phyloP scores from a whole-genome alignment of 2,888 invertebrate species.

The Plusia festucae region DNA sequence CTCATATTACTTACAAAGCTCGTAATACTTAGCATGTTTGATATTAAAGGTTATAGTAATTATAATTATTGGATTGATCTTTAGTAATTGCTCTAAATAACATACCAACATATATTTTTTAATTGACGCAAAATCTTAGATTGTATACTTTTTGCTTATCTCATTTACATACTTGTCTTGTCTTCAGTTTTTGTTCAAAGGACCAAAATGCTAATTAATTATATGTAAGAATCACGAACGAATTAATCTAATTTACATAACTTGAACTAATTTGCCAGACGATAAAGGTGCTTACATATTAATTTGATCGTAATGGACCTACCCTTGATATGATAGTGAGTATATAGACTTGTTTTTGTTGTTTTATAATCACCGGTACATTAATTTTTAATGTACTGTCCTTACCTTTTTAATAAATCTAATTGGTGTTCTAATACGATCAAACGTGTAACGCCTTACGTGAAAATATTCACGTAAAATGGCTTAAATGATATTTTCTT shows the following conservation, averaged over 20 bases:
- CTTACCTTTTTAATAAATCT: too few relatives aligned
- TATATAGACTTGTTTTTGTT: background rate
- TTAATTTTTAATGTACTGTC: too few relatives aligned
- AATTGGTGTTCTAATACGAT: too few relatives aligned
- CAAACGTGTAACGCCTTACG: too few relatives aligned
- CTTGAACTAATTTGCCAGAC: slow-evolving; percentile 23
- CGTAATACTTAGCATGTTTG: background rate
- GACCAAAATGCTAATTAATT: slow-evolving; percentile 43
- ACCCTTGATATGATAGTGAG: background rate
- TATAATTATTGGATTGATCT: background rate
- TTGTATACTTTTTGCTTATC: background rate
- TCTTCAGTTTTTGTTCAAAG: slow-evolving; percentile 30
- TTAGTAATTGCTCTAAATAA: slow-evolving; percentile 4
- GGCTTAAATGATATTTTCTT: too few relatives aligned
- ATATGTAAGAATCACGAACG: slow-evolving; percentile 23
- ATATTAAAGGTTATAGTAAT: background rate
- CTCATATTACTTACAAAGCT: background rate
- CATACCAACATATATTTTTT: background rate
- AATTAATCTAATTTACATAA: slow-evolving; percentile 26
- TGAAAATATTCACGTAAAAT: too few relatives aligned
- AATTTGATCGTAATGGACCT: slow-evolving; percentile 15
- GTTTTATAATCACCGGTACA: too few relatives aligned
- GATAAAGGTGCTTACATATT: slow-evolving; percentile 25
- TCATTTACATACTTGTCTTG: slow-evolving; percentile 12
- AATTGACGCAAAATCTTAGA: background rate